These are phyloP conservation scores for Eugnorisma glareosa DNA, from an alignment of 2,888 invertebrate genomes.

Conservation along the genomic window DNA sequence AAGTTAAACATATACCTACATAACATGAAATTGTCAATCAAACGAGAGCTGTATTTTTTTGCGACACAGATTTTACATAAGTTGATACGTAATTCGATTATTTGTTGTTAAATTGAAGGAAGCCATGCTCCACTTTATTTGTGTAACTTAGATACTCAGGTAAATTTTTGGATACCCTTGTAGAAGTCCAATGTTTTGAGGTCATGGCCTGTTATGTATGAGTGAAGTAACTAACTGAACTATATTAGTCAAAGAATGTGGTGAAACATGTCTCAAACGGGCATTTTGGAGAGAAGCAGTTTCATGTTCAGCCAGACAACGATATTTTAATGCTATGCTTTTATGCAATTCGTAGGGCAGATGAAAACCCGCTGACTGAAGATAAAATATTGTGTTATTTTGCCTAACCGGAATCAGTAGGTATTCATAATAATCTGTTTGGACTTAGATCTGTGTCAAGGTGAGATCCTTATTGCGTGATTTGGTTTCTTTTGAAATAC, in stretches of 20 bases:
- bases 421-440: constrained; percentile 10
- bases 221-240: neutral
- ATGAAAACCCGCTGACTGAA: neutral
- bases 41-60: neutral
- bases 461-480: neutral
- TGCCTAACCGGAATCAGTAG: neutral
- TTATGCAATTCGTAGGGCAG: neutral
- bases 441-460: constrained; percentile 3
- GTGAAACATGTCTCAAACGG: neutral
- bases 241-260: neutral
- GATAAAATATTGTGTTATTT: neutral
- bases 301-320: neutral
- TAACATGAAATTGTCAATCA: neutral
- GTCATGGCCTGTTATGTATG: neutral
- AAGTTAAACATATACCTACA: neutral
- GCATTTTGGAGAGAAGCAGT: neutral
- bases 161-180: neutral
- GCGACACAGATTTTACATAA: neutral
- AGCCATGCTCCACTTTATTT: neutral
- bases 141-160: neutral
- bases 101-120: neutral
- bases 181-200: neutral
- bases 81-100: neutral
- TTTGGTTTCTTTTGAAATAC: constrained; percentile 32
- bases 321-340: neutral